These are phyloP conservation scores for Tanytarsus gracilentus DNA, from an alignment of 2,888 invertebrate species.

Conservation along the genomic window DNA sequence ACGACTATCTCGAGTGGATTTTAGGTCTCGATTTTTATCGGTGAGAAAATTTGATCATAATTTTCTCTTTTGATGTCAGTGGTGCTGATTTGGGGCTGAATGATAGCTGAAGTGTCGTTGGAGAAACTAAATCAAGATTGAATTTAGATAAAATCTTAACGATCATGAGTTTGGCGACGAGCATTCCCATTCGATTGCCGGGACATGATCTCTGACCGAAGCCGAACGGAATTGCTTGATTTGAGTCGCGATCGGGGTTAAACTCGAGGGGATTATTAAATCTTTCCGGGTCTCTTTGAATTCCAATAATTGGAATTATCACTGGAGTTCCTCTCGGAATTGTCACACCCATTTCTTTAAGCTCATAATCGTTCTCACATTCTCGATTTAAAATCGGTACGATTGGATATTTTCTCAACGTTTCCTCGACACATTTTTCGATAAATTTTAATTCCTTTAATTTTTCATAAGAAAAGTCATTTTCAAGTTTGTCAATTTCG, in stretches of 20 bases:
- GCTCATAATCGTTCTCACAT: background rate
- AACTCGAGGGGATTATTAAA: background rate
- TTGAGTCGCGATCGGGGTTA: background rate
- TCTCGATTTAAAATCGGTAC: background rate
- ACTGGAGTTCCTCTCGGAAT: background rate
- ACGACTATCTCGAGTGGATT: conserved; percentile 60
- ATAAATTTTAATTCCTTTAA: background rate
- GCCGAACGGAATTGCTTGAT: background rate
- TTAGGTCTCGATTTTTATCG: conserved; percentile 57
- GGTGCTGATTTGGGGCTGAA: too few species aligned
- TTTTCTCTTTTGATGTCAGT: too few species aligned
- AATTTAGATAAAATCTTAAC: background rate
- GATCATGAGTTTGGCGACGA: background rate
- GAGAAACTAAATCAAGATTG: too few species aligned
- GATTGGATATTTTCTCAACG: background rate
- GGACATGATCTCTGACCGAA: background rate
- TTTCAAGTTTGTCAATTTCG: conserved; percentile 37
- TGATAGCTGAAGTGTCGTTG: too few species aligned
- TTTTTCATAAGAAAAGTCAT: background rate
- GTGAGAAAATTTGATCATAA: too few species aligned
- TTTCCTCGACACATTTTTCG: background rate
- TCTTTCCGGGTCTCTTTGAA: background rate
- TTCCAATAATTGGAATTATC: background rate
- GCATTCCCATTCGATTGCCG: background rate
- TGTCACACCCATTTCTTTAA: background rate